Conservation (phyloP, 2,888 invertebrate genomes). For the Hypomecis atomaria region DNA sequence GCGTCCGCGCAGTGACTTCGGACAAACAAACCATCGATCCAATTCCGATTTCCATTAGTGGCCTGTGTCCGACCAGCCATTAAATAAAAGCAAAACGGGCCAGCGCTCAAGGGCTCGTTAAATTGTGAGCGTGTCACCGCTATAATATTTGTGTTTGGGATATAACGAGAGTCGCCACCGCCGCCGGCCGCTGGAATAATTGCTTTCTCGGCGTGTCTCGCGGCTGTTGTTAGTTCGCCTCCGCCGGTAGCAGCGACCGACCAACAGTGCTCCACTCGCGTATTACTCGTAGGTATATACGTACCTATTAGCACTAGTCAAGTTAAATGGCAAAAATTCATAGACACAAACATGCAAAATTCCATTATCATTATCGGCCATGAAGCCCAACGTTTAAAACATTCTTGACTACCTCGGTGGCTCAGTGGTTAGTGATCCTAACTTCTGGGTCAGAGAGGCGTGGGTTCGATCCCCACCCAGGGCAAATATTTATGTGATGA, state of each 20-base stretch:
- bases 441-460: too few species aligned
- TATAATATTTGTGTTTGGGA: constrained; percentile 38
- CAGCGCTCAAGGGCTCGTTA: constrained; percentile 55
- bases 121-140: constrained; percentile 43
- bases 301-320: too few species aligned
- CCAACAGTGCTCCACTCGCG: too few species aligned
- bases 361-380: too few species aligned
- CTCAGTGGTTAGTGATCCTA: too few species aligned
- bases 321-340: too few species aligned
- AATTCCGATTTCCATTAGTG: constrained; percentile 29
- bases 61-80: constrained; percentile 35
- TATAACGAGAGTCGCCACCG: constrained; percentile 40
- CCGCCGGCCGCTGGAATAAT: constrained; percentile 69
- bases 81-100: constrained; percentile 47
- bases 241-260: background rate
- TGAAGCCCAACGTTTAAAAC: too few species aligned
- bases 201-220: constrained; percentile 60
- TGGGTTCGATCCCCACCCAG: too few species aligned
- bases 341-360: too few species aligned
- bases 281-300: too few species aligned
- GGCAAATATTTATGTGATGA: too few species aligned
- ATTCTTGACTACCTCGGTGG: too few species aligned
- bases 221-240: constrained; percentile 69
- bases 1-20: background rate
- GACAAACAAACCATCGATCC: constrained; percentile 29